Evolutionary conservation across 2,797 vertebrate genomes (phyloP).

Genomic region (Pelochelys cantorii): DNA sequence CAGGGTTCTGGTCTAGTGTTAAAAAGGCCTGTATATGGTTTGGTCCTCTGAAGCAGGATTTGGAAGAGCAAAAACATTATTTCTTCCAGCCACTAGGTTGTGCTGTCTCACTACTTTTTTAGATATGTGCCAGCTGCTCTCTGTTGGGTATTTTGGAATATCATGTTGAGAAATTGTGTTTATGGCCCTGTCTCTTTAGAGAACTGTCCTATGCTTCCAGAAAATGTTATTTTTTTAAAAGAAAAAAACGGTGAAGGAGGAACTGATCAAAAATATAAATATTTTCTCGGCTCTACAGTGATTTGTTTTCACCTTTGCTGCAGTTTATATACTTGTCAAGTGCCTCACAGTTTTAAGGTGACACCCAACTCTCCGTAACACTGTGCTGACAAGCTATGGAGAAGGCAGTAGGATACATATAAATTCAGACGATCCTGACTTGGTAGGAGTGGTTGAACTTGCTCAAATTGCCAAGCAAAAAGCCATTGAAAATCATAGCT

Average conservation of each 20-base stretch:
- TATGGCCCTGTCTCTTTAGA: not conserved
- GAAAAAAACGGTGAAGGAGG: not conserved
- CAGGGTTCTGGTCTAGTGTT: not conserved
- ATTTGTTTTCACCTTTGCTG: not conserved
- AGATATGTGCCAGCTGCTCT: not conserved
- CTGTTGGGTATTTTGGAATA: not conserved
- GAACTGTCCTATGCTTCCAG: not conserved
- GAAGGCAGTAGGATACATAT: not conserved
- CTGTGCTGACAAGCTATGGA: not conserved
- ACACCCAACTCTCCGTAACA: not conserved
- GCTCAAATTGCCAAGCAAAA: not conserved
- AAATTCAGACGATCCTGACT: not conserved
- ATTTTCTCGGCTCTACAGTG: not conserved
- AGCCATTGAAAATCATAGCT: not conserved
- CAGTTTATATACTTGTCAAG: not conserved
- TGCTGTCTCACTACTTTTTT: constrained; percentile 7
- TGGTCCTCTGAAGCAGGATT: not conserved
- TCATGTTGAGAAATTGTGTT: not conserved
- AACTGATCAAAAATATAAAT: not conserved
- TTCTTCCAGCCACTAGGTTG: constrained; percentile 44
- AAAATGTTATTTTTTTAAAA: not conserved
- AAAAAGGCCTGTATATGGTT: not conserved
- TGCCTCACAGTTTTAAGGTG: not conserved
- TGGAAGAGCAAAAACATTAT: not conserved
- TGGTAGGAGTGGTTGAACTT: not conserved